Evolutionary conservation across 1,140 invertebrate species (phyloP), one percentile per base, ranked within the genome.

Genomic region (Bombus pyrosoma): DNA sequence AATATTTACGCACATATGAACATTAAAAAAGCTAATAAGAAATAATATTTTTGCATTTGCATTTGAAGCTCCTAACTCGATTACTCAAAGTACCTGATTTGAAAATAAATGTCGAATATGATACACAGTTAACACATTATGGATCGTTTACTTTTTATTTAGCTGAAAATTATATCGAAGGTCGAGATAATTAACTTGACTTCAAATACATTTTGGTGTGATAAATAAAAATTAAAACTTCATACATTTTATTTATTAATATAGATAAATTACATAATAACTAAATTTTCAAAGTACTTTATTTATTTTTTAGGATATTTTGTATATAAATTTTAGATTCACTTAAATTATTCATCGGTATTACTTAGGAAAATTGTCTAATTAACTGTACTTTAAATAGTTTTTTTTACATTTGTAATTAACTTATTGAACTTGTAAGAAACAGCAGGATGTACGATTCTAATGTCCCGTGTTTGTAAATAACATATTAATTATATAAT

Each of bases 81-180:
- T 78, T 37, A 80, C n/a, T 79, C 3, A 39, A 69, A 79, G 83
- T 84, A 84, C 53, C 83, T 80, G 68, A 79, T 32, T 84, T 32
- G 10, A 41, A 59, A 72, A 15, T 71, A 78, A 34, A 25, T 39
- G 3, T 34, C 37, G 1, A 39, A 72, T 47, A 22, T 47, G 37
- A 71, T 62, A 34, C 43, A 22, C 62, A 32, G 32, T 62, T 71
- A 71, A 84, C 25, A 22, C 68, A 47, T 77, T 41, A 83, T 79
- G 34, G 18, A 3, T 73, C 41, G 10, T 72, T 57, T 83, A 83
- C 22, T 84, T 71, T 59, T 43, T 22, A 39, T 8, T n/a, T 22
- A 12, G 3, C 2, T 6, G 73, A 83, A 25, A 15, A 74, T 66
- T 74, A 4, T 62, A 15, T 3, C 18, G n/a, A 62, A 81, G 12